phyloP scores from a whole-genome alignment of 2,797 vertebrate genomes.

The Morus bassanus region DNA sequence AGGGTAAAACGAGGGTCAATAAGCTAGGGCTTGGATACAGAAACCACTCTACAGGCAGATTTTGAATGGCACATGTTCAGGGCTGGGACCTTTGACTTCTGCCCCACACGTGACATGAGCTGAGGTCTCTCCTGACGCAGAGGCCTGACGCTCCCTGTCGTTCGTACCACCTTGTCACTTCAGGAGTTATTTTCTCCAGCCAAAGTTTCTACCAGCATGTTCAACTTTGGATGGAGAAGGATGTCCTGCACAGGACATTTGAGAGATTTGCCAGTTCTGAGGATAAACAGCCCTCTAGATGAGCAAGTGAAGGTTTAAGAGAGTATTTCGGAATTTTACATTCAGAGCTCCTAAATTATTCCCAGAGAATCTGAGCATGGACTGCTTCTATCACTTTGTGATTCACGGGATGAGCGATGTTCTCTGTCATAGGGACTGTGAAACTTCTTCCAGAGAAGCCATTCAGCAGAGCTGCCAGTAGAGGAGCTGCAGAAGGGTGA shows the following conservation, averaged over 20 bases:
- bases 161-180: background rate
- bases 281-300: background rate
- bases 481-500: background rate
- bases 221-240: background rate
- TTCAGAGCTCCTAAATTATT: background rate
- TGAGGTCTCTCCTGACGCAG: background rate
- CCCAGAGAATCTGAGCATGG: background rate
- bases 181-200: background rate
- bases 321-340: background rate
- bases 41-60: background rate
- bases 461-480: background rate
- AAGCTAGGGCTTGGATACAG: background rate
- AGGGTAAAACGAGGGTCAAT: background rate
- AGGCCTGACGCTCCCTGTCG: background rate
- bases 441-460: background rate
- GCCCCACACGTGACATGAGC: background rate
- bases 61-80: background rate
- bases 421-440: background rate
- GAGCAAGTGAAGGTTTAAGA: background rate
- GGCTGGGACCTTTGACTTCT: background rate
- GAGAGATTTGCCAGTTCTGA: background rate
- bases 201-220: background rate
- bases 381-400: background rate
- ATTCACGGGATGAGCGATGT: background rate
- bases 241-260: background rate